phyloP scores from a whole-genome alignment of 2,888 invertebrate species.

The Geotrupes spiniger region DNA sequence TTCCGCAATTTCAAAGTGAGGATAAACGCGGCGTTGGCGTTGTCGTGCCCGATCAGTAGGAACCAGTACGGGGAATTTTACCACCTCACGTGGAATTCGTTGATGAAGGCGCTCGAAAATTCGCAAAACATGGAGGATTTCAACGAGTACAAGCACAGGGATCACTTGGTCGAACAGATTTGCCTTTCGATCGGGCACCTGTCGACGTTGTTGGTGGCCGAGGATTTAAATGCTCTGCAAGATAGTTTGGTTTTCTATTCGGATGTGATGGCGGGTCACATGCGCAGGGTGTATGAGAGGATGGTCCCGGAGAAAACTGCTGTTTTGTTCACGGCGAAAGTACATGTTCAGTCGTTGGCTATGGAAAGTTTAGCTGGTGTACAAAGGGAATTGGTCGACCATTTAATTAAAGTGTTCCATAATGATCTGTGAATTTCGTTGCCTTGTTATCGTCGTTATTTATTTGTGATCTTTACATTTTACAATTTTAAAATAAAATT shows the following conservation, averaged over 20 bases:
- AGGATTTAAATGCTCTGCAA: conserved; percentile 59
- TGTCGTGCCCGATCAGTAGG: conserved; percentile 63
- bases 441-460: too few species aligned
- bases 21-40: conserved; percentile 78
- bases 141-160: conserved; percentile 81
- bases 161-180: conserved; percentile 80
- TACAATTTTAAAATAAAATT: conserved; percentile 1
- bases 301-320: conserved; percentile 50
- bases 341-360: conserved; percentile 28
- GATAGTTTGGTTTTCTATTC: conserved; percentile 53
- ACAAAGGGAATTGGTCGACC: conserved; percentile 18
- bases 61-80: conserved; percentile 63
- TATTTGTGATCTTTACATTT: neutral
- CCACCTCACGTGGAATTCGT: conserved; percentile 64
- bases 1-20: conserved; percentile 88
- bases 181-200: conserved; percentile 74
- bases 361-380: conserved; percentile 13
- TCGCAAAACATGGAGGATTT: conserved; percentile 77
- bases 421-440: conserved; percentile 6
- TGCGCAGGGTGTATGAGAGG: conserved; percentile 45
- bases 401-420: conserved; percentile 21
- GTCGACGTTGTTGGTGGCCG: conserved; percentile 56
- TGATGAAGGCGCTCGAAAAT: conserved; percentile 73
- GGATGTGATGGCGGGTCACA: conserved; percentile 45
- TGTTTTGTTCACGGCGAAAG: conserved; percentile 39